Conservation (phyloP, 2,797 vertebrate genomes). For the Sebastiscus albofasciatus region DNA sequence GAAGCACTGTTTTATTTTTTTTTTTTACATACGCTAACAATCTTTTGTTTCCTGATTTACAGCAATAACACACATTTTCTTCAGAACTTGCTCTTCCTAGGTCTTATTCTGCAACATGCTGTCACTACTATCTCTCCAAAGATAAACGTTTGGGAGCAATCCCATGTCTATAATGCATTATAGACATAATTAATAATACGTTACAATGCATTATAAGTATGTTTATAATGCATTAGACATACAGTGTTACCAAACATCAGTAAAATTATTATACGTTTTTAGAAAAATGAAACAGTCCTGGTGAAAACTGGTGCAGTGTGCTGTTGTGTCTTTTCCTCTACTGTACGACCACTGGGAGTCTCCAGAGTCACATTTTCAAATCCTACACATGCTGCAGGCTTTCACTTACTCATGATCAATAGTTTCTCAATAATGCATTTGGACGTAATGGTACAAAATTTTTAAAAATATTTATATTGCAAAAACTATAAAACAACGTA, state of each 20-base stretch:
- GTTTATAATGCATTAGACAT: not conserved
- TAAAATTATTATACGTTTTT: not conserved
- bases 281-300: fast-evolving
- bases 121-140: not conserved
- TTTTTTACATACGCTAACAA: not conserved
- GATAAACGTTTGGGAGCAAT: not conserved
- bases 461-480: not conserved
- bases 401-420: not conserved
- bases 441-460: not conserved
- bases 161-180: not conserved
- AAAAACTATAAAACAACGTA: not conserved
- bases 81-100: not conserved
- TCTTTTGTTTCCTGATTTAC: not conserved
- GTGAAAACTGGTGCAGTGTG: not conserved
- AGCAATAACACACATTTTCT: not conserved
- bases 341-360: not conserved
- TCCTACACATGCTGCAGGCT: not conserved
- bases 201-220: too few species aligned
- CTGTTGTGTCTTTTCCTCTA: not conserved
- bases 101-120: not conserved
- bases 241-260: not conserved
- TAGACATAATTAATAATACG: too few species aligned
- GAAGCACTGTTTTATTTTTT: too few species aligned
- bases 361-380: not conserved
- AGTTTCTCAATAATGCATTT: not conserved